Conservation (phyloP, 1,140 invertebrate species). For the Capitella teleta region DNA sequence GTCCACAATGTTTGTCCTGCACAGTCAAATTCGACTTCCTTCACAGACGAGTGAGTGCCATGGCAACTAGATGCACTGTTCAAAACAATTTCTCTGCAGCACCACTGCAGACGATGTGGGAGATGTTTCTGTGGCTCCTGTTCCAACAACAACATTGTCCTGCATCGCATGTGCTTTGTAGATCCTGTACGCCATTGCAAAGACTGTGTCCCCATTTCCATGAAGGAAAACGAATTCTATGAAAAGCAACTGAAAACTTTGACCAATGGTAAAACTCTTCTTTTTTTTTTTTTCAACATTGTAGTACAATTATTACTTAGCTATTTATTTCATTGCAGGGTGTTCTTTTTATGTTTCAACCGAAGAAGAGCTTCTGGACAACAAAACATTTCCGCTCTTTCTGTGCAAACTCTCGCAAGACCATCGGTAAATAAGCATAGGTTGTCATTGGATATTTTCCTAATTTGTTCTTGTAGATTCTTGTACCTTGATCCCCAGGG, state of each 20-base stretch:
- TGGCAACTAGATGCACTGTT: not conserved
- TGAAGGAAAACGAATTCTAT: not conserved
- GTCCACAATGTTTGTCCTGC: not conserved
- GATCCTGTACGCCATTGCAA: not conserved
- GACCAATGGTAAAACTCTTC: not conserved
- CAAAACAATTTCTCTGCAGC: not conserved
- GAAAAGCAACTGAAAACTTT: not conserved
- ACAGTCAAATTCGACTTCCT: not conserved
- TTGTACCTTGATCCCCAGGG: too few relatives aligned
- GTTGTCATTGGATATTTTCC: too few relatives aligned
- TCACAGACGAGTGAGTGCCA: not conserved
- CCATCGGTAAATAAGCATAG: too few relatives aligned
- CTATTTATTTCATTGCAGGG: too few relatives aligned
- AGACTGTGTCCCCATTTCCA: not conserved
- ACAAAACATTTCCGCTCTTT: too few relatives aligned
- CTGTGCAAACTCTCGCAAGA: too few relatives aligned
- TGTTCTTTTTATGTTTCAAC: too few relatives aligned
- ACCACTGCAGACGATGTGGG: not conserved
- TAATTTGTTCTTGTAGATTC: too few relatives aligned
- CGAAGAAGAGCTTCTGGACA: too few relatives aligned
- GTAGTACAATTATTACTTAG: too few relatives aligned
- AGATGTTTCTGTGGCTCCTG: not conserved
- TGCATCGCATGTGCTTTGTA: not conserved
- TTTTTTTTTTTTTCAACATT: too few relatives aligned
- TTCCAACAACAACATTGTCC: not conserved